Base-by-base conservation (phyloP, 1,140 invertebrate species). In the Neodiprion fabricii region DNA sequence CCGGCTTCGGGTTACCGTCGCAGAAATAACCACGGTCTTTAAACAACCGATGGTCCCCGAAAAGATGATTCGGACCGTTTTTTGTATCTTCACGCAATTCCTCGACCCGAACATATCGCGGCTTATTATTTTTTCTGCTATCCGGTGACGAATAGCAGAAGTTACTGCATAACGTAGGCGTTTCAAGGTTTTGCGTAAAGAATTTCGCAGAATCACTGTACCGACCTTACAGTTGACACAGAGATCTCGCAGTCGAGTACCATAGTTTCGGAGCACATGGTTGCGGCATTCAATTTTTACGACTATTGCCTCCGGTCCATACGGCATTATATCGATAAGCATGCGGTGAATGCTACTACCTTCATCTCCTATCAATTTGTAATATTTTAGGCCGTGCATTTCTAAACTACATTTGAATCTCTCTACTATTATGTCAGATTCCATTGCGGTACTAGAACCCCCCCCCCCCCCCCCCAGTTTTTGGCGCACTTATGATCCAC, bases 391-490 rank as follows among this genome's bases (percentile, higher is more conserved):
- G n/a, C 79, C 76, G 79, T 88, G 76, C 75, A 81, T 81, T 67
- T 80, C 69, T n/a, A 86, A 71, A 72, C 82, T 84, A 72, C 73
- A 11, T 21, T 77, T 21, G 76, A 84, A 83, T 71, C 85, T 80
- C 80, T 84, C 76, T 69, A 83, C 75, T 69, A 89, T 84, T 11
- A 86, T 84, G 71, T 85, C 84, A 23, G 82, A 76, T 79, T 89
- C 84, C 83, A 88, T 86, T 23, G 73, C 79, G 14, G 74, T 76
- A 4, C 80, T 78, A 23, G 53, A 61, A 1, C 53, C 53, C 9
- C n/a, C n/a, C n/a, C n/a, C n/a, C n/a, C n/a, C n/a, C n/a, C n/a
- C n/a, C 17, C 66, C 77, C 79, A 86, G 70, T 86, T 85, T 79
- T 81, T 82, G 61, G 76, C 83, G 74, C 85, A 86, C 10, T 23